Percentiles rank a stretch among this genome's conserved stretches.
Evolutionary conservation across 2,113 vertebrate species (phyloP).

Genomic region (Tricholaema leucomelas): DNA sequence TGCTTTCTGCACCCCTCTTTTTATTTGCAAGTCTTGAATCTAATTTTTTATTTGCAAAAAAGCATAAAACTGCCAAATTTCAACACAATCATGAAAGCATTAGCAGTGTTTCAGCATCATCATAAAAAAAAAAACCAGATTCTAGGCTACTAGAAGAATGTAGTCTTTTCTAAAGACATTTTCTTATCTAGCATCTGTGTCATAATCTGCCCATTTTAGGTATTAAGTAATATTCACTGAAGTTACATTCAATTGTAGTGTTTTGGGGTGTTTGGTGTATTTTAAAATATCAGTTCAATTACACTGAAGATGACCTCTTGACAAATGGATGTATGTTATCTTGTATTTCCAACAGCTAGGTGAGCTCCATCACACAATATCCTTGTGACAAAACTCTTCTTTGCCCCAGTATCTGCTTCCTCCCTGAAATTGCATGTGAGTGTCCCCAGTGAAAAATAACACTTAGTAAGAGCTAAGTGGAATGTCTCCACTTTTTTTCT

Average conservation of each 20-base stretch:
- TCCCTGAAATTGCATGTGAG: not conserved
- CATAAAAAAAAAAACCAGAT: not conserved
- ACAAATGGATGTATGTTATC: not conserved
- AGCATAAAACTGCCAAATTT: not conserved
- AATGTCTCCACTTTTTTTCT: not conserved
- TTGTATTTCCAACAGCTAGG: not conserved
- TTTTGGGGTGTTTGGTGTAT: not conserved
- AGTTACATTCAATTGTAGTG: not conserved
- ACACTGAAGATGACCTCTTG: not conserved
- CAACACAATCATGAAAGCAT: not conserved
- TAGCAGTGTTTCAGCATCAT: not conserved
- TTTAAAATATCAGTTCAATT: not conserved
- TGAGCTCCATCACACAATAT: constrained; percentile 11
- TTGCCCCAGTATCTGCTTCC: constrained; percentile 6
- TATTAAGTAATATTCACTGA: not conserved
- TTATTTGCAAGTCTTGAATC: not conserved
- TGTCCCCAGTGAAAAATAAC: constrained; percentile 9
- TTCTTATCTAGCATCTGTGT: not conserved
- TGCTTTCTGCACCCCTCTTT: not conserved
- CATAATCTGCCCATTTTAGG: not conserved
- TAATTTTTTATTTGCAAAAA: not conserved
- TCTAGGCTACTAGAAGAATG: not conserved
- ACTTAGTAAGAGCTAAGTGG: not conserved
- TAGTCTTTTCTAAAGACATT: not conserved
- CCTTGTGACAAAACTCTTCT: constrained; percentile 15